Conservation (phyloP, 2,888 invertebrate genomes). For the Mythimna ferrago region DNA sequence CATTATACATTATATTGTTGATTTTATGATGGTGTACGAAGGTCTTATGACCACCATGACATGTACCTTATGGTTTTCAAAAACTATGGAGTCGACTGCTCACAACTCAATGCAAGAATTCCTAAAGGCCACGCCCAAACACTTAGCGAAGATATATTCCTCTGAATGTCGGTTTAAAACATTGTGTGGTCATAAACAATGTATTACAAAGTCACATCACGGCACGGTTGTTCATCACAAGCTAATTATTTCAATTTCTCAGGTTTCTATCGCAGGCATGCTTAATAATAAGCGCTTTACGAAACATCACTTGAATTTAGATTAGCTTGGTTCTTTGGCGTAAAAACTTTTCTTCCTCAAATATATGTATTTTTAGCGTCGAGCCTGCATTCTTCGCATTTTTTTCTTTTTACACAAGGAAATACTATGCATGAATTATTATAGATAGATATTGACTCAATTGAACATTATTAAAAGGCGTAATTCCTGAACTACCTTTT, state of each 20-base stretch:
- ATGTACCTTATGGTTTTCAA: conserved; percentile 1
- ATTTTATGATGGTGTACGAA: neutral
- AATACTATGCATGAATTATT: conserved; percentile 9
- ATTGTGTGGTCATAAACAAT: conserved; percentile 50
- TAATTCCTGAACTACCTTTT: neutral
- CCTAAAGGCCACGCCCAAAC: conserved; percentile 61
- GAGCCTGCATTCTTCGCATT: conserved; percentile 5
- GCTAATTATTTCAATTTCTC: conserved; percentile 87
- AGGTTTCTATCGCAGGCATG: conserved; percentile 79
- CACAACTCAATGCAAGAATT: conserved; percentile 36
- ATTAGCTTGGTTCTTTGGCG: conserved; percentile 66
- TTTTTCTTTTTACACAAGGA: neutral
- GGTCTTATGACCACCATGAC: neutral
- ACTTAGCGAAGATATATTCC: conserved; percentile 56
- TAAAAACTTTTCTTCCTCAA: conserved; percentile 29
- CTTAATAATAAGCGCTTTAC: conserved; percentile 78
- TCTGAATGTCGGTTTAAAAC: conserved; percentile 54
- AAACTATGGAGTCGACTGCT: conserved; percentile 8
- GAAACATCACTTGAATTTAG: conserved; percentile 79
- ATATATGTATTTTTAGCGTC: neutral
- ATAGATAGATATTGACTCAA: neutral
- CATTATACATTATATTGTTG: conserved; percentile 2
- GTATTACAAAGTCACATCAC: conserved; percentile 69
- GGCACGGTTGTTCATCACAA: conserved; percentile 76
- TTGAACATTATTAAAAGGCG: neutral